These are phyloP conservation scores for Nemotelus pantherinus DNA, from an alignment of 2,888 invertebrate genomes.

Conservation along the genomic window DNA sequence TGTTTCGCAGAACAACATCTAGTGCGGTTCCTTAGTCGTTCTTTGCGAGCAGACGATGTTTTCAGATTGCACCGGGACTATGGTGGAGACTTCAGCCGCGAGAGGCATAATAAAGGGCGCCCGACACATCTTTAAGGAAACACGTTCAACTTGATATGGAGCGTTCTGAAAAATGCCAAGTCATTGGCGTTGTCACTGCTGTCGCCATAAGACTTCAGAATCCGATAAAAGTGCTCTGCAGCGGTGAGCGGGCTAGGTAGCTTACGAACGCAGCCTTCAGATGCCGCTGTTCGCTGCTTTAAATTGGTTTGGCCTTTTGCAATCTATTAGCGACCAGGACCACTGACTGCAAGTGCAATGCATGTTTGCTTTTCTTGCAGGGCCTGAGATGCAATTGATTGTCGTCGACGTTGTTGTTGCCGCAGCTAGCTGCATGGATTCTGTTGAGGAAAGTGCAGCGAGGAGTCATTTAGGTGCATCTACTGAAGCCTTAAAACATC, in stretches of 20 bases:
- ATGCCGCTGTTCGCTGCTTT: neutral
- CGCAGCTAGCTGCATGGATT: too few relatives aligned
- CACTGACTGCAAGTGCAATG: conserved; percentile 6
- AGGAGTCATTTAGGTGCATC: neutral
- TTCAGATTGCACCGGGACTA: neutral
- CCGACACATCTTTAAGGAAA: conserved; percentile 19
- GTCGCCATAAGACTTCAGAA: neutral
- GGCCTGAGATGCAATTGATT: conserved; percentile 15
- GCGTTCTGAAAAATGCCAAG: conserved; percentile 15
- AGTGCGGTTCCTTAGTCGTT: neutral
- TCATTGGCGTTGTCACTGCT: neutral
- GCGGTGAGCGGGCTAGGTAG: neutral
- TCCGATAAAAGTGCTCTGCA: neutral
- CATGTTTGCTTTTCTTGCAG: neutral
- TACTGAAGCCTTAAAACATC: neutral
- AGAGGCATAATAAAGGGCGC: neutral
- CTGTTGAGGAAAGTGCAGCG: too few relatives aligned
- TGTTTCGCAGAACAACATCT: neutral
- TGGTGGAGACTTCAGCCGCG: neutral
- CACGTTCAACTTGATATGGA: conserved; percentile 28
- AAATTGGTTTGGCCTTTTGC: conserved; percentile 14
- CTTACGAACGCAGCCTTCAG: too few relatives aligned
- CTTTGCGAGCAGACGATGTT: neutral
- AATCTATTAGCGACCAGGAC: conserved; percentile 3
- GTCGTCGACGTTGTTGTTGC: conserved; percentile 21